Evolutionary conservation across 2,797 vertebrate genomes (phyloP).

Genomic region (Scleropages formosus): DNA sequence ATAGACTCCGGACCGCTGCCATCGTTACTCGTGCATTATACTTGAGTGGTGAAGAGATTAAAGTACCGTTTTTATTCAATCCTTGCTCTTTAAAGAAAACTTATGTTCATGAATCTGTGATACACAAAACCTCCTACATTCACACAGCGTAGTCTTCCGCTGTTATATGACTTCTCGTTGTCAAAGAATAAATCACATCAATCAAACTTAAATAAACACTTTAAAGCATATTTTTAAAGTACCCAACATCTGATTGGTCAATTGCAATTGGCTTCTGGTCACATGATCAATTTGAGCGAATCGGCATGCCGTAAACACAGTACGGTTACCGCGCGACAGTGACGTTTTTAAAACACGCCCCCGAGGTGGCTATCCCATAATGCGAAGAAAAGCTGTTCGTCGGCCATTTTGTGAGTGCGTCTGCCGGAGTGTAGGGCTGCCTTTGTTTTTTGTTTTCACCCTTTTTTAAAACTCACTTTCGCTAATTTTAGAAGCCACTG

Average conservation of each 20-base stretch:
- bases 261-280: background rate
- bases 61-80: too few relatives aligned
- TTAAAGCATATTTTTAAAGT: background rate
- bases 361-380: background rate
- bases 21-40: too few relatives aligned
- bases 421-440: background rate
- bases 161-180: background rate
- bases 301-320: background rate
- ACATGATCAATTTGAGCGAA: background rate
- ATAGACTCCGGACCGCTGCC: too few relatives aligned
- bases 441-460: background rate
- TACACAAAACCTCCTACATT: background rate
- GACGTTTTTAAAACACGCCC: background rate
- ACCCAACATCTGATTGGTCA: background rate
- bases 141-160: background rate
- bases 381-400: background rate
- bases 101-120: too few relatives aligned
- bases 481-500: background rate
- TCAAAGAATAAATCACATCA: background rate
- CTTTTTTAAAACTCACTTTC: background rate
- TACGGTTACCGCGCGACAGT: background rate
- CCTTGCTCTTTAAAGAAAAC: too few relatives aligned
- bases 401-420: constrained; percentile 21
- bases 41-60: too few relatives aligned
- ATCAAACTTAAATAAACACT: background rate